Base-by-base conservation (phyloP, 2,797 vertebrate species). In the Yasuhikotakia modesta region DNA sequence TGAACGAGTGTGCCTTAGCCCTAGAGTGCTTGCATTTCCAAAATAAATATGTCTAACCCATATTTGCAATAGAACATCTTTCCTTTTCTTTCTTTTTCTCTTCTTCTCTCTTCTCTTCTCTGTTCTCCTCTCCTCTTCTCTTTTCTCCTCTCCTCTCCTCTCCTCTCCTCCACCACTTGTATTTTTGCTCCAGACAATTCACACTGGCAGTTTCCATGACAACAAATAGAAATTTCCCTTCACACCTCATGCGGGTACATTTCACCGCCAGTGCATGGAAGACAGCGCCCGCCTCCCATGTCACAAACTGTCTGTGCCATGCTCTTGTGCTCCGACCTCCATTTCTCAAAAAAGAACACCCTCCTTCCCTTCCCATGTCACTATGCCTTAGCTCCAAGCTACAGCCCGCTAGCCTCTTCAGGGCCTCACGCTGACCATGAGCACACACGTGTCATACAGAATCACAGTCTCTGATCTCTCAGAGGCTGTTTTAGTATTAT, bases 171-270 rank as follows among this genome's bases (percentile, higher is more conserved):
- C 57, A 70, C 73, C 72, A 81, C 65, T 69, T 65, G 70, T 82
- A 68, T 70, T 79, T 83, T 78, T 75, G 50, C 79, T 82, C 74
- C 50, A 77, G 76, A 85, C 83, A 74, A 79, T 83, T 82, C 85
- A 78, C 77, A 84, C 84, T 71, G 73, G 81, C 81, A 86, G 83
- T 88, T 87, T 80, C 87, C 86, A 88, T 88, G 86, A 87, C 87
- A 87, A 88, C 87, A 87, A 86, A 87, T 84, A 86, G 79, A 86
- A 86, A 82, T 88, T 87, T 85, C 82, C 79, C 77, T 82, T 83
- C 81, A 85, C 83, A 87, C 83, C 80, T 85, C 82, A 83, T 84
- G 70, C 81, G 77, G 85, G 79, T 73, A 79, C 69, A 79, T 86
- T 84, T 85, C 81, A 76, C 71, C 73, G 72, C 66, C 81, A 86